Base-by-base conservation (phyloP, 2,113 vertebrate genomes). In the Oryzias woworae region DNA sequence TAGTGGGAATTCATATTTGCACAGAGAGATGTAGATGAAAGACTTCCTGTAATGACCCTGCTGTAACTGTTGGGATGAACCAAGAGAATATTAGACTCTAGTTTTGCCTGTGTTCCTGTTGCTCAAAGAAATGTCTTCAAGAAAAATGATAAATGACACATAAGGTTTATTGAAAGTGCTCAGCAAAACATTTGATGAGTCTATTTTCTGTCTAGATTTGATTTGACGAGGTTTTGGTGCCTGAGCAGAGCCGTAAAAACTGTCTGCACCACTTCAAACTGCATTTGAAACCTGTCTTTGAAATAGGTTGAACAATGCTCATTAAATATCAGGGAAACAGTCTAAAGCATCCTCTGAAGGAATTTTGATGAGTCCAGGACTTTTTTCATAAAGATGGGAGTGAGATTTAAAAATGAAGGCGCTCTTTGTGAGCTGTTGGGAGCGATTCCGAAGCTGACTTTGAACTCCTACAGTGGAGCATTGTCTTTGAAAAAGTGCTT, bases 311-410 rank as follows among this genome's bases (percentile, higher is more conserved):
- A 14, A 48, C 52, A 69, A 77, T 36, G 61, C 53, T 88, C 85
- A 85, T 86, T 88, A 87, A 81, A 89, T 84, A 87, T 85, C 78
- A 72, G 48, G 58, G 79, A 71, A 79, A 81, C 48, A 45, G 66
- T 79, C 75, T 86, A 88, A 88, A 83, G 69, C 87, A 65, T 74
- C 75, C 79, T 88, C 84, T 88, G 86, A 90, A 68, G 73, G 82
- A 88, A 87, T 89, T 87, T 85, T 80, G 77, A 85, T 73, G 76
- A 83, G 74, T 69, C 65, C 71, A 71, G 64, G 80, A 68, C 83
- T 81, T 77, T 57, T 82, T 77, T 69, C 81, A 85, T 16, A 12
- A 77, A 81, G 85, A 77, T 75, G 71, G 55, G 72, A 61, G 66
- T 58, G 50, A 77, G 73, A 80, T 77, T 73, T 45, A 52, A 77